Conservation (phyloP, 2,888 invertebrate genomes). For the Eurytoma californica region DNA sequence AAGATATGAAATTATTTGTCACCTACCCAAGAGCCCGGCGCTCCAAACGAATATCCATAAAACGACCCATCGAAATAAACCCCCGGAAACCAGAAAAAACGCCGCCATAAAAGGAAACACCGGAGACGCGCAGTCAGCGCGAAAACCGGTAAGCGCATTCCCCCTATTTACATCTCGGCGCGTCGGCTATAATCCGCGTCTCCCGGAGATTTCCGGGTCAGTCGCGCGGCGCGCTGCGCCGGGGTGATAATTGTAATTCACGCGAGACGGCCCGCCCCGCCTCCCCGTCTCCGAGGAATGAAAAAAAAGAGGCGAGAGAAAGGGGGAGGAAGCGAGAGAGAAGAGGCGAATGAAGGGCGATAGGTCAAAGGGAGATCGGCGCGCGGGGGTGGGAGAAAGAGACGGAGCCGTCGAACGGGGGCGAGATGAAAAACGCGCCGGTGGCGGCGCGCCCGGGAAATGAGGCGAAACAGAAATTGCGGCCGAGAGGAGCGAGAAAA, state of each 20-base stretch:
- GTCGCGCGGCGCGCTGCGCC: conserved; percentile 9
- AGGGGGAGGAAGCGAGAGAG: not conserved
- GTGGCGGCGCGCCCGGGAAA: conserved; percentile 20
- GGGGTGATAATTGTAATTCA: conserved; percentile 35
- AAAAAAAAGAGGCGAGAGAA: not conserved
- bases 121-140: too few species aligned
- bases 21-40: too few species aligned
- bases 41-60: too few species aligned
- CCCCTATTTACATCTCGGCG: not conserved
- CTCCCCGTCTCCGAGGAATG: too few species aligned
- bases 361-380: conserved; percentile 50
- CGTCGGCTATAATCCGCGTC: too few species aligned
- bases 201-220: conserved; percentile 19
- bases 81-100: too few species aligned
- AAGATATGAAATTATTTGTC: too few species aligned
- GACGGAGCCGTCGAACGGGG: conserved; percentile 17
- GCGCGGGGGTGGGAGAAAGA: conserved; percentile 11
- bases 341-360: conserved; percentile 37
- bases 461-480: conserved; percentile 49
- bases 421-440: conserved; percentile 12
- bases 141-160: not conserved
- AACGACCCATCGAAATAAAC: too few species aligned
- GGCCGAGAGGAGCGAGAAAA: conserved; percentile 18
- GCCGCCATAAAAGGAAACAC: too few species aligned
- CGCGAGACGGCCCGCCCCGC: not conserved